phyloP scores from a whole-genome alignment of 2,888 invertebrate genomes.

The Scrobipalpa costella region DNA sequence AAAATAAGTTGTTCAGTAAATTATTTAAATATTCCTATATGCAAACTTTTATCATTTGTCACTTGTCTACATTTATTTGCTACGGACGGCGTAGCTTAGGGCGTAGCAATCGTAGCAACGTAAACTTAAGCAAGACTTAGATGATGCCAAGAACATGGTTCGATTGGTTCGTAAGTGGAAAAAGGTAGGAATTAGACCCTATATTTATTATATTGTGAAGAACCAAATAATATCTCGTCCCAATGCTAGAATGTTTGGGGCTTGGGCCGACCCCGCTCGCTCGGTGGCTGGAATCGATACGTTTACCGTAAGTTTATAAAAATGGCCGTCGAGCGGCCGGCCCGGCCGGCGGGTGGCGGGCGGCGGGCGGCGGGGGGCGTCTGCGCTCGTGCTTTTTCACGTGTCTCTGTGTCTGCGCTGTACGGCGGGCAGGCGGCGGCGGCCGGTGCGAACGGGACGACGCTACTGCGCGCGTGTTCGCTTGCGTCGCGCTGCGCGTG shows the following conservation, averaged over 20 bases:
- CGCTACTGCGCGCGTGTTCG: constrained; percentile 41
- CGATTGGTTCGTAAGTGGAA: no score
- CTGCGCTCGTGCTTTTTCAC: constrained; percentile 72
- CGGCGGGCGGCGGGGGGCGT: constrained; percentile 43
- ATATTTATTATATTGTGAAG: background rate
- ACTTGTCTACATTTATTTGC: background rate
- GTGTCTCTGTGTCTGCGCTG: constrained; percentile 44
- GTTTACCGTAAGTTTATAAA: constrained; percentile 23
- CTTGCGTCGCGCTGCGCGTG: constrained; percentile 70
- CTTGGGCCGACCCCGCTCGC: background rate
- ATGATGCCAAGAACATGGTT: no score
- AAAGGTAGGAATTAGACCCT: no score
- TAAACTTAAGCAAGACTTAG: background rate
- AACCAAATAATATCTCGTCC: background rate
- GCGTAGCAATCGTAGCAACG: background rate
- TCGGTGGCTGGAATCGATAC: constrained; percentile 13
- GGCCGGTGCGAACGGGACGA: constrained; percentile 53
- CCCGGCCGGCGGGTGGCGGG: constrained; percentile 35
- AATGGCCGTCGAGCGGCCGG: constrained; percentile 34
- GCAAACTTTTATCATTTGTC: no score
- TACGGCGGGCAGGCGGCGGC: background rate
- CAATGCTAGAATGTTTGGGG: background rate
- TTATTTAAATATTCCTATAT: no score
- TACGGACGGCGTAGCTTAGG: background rate
- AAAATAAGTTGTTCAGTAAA: no score